phyloP scores from a whole-genome alignment of 2,797 vertebrate genomes.

The Ciconia nigra region DNA sequence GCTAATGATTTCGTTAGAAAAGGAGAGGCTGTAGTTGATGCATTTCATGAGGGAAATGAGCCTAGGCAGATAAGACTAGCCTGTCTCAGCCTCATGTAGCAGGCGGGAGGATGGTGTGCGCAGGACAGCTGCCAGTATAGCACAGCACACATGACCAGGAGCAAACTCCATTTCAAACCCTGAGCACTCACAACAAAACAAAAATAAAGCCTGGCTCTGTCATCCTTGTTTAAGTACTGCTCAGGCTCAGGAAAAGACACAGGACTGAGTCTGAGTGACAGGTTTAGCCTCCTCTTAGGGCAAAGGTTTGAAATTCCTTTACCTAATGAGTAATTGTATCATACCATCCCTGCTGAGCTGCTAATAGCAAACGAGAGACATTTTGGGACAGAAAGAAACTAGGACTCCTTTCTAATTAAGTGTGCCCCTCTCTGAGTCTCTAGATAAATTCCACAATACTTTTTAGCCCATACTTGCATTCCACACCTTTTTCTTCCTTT shows the following conservation, averaged over 20 bases:
- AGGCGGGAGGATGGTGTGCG: neutral
- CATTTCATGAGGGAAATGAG: neutral
- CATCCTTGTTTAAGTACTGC: neutral
- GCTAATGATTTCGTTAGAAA: neutral
- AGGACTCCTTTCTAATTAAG: constrained; percentile 19
- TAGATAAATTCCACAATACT: neutral
- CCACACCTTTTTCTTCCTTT: neutral
- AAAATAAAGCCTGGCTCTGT: neutral
- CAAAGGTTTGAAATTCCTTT: constrained; percentile 64
- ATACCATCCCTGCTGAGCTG: constrained; percentile 4
- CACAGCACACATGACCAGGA: fast-evolving
- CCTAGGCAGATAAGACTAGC: neutral
- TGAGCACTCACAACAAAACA: neutral
- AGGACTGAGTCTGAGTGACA: constrained; percentile 12
- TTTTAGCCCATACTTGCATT: neutral
- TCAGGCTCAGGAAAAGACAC: neutral
- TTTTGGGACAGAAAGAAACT: neutral
- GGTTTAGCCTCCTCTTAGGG: constrained; percentile 21
- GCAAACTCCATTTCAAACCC: neutral
- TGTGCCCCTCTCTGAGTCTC: neutral
- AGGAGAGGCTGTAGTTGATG: neutral
- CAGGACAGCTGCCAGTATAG: neutral
- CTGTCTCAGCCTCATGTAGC: neutral
- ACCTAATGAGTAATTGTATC: constrained; percentile 59
- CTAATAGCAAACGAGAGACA: constrained; percentile 2